Evolutionary conservation across 1,140 invertebrate species (phyloP).

Genomic region (Paraescarpia echinospica): DNA sequence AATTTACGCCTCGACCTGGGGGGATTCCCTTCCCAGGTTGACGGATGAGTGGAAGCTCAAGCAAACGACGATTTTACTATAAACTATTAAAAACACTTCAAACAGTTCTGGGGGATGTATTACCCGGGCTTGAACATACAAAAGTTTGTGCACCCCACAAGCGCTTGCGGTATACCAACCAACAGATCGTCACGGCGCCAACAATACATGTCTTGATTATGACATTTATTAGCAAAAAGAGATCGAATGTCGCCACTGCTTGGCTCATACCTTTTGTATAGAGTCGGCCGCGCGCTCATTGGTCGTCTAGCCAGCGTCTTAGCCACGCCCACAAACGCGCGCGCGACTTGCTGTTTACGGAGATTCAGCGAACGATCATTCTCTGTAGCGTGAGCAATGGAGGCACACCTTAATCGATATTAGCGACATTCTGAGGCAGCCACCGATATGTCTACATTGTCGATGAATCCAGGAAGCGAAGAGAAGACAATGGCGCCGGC

Average conservation of each 20-base stretch:
- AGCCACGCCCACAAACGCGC: neutral
- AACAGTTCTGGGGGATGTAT: neutral
- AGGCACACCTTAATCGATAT: neutral
- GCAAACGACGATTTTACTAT: neutral
- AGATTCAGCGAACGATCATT: neutral
- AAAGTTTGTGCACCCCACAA: neutral
- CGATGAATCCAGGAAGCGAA: neutral
- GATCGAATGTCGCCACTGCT: neutral
- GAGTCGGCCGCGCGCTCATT: neutral
- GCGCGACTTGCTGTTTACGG: neutral
- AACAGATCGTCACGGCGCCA: neutral
- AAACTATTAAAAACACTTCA: neutral
- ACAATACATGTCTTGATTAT: slow-evolving; percentile 6
- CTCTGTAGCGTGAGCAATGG: neutral
- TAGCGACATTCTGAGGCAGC: neutral
- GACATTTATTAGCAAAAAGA: neutral
- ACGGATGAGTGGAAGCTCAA: too few relatives aligned
- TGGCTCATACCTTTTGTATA: neutral
- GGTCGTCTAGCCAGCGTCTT: neutral
- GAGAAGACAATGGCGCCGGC: neutral
- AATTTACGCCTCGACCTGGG: too few relatives aligned
- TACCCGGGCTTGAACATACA: too few relatives aligned
- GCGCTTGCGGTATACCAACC: neutral
- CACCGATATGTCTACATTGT: neutral
- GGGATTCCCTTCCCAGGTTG: too few relatives aligned